Evolutionary conservation across 2,888 invertebrate genomes (phyloP).

Genomic region (Eurytoma californica): DNA sequence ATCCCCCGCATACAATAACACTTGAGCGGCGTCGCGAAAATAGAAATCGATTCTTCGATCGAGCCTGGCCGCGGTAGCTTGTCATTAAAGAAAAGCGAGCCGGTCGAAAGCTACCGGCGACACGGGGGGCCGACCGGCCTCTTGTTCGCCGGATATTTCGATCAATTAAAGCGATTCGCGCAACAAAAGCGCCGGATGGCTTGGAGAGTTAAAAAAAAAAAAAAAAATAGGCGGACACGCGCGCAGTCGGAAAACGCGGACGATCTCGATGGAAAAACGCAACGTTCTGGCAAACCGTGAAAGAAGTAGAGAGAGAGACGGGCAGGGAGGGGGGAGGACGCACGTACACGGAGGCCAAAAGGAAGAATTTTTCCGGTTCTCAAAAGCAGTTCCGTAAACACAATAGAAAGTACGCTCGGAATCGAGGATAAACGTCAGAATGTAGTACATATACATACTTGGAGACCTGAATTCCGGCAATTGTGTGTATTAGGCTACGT

Average conservation of each 20-base stretch:
- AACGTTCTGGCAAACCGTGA: not conserved
- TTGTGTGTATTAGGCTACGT: constrained; percentile 57
- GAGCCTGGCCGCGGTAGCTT: too few relatives aligned
- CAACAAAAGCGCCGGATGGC: not conserved
- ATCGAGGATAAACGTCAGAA: constrained; percentile 66
- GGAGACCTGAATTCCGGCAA: constrained; percentile 66
- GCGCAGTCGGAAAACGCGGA: not conserved
- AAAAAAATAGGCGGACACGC: not conserved
- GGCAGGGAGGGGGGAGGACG: not conserved
- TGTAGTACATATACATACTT: constrained; percentile 55
- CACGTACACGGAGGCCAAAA: not conserved
- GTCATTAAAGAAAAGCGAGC: too few relatives aligned
- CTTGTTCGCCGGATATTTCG: not conserved
- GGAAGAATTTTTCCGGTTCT: constrained; percentile 49
- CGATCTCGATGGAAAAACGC: constrained; percentile 23
- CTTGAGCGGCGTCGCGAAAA: too few relatives aligned
- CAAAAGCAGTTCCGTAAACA: constrained; percentile 63
- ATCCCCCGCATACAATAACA: too few relatives aligned
- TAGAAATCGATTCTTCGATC: too few relatives aligned
- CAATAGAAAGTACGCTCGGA: constrained; percentile 69
- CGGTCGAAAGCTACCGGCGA: too few relatives aligned
- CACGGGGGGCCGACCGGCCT: not conserved
- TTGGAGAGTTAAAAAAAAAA: not conserved
- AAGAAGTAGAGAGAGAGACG: not conserved
- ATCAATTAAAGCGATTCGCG: constrained; percentile 13